Conservation (phyloP, 1,140 invertebrate genomes). For the Pseudomyrmex concolor region DNA sequence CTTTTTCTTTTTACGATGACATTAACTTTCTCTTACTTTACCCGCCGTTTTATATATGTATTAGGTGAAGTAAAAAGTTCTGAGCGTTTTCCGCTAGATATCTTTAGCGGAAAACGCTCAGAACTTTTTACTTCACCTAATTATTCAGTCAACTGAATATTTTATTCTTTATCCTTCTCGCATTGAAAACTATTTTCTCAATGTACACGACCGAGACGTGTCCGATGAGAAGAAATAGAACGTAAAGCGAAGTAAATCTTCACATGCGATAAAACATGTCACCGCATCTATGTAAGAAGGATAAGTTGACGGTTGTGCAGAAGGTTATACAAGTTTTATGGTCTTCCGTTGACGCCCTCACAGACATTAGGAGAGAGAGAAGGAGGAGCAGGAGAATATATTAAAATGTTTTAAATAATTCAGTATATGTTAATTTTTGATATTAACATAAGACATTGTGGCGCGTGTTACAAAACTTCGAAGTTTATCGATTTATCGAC, state of each 20-base stretch:
- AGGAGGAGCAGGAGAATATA: too few species aligned
- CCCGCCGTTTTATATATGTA: not conserved
- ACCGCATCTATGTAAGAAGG: not conserved
- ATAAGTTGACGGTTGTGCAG: not conserved
- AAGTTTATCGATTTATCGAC: too few species aligned
- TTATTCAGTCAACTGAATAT: constrained; percentile 18
- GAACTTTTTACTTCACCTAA: too few species aligned
- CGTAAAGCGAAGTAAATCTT: constrained; percentile 14
- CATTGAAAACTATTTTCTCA: not conserved
- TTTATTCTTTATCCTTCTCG: not conserved
- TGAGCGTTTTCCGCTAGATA: too few species aligned
- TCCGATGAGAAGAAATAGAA: constrained; percentile 19
- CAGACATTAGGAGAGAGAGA: too few species aligned
- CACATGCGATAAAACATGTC: constrained; percentile 7
- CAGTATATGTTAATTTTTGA: not conserved
- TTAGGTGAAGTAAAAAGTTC: too few species aligned
- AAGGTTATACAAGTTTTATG: constrained; percentile 17
- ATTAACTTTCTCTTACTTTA: not conserved
- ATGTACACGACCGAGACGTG: not conserved
- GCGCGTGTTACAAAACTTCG: not conserved
- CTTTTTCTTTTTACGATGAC: not conserved
- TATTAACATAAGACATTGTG: not conserved
- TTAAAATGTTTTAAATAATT: not conserved
- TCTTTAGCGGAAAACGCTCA: too few species aligned
- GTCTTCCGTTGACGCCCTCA: too few species aligned